Base-by-base conservation (phyloP, 2,797 vertebrate species). In the Phoxinus dragarum region DNA sequence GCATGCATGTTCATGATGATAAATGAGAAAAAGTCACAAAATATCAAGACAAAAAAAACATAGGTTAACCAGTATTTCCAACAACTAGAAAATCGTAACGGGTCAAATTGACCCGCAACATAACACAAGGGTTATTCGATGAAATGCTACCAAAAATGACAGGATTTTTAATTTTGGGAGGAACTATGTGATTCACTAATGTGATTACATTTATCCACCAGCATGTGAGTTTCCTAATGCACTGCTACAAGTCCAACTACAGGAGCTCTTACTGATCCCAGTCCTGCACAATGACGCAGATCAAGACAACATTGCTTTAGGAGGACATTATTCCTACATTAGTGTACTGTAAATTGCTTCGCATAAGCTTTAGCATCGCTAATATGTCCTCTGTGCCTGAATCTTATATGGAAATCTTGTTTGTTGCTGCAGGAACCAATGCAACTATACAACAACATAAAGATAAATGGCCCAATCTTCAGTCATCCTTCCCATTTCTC, bases 391-490 rank as follows among this genome's bases (percentile, higher is more conserved):
- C 38, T 44, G n/a, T 44, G 76, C 38, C 9, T 44, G 40, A 34
- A 10, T 44, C 42, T 31, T 67, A 23, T 80, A 67, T 66, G 17
- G 31, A 66, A 36, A 49, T 49, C 17, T 4, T 34, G n/a, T 11
- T 8, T 64, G 56, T 79, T 44, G 56, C 38, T 64, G 52, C 64
- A 54, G 40, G 61, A 80, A 67, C 34, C 77, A 67, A 80, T 2
- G 9, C 59, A 21, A 34, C 42, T 66, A 23, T 67, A 49, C 78
- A 67, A 80, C 31, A 80, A 67, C 27, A 78, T 19, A 34, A 80
- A 49, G 78, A 80, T 49, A 31, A 67, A 80, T 66, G 59, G 27
- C 59, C 31, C 77, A 64, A 64, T 79, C 56, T 42, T 19, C 14
- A 42, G 56, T 31, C 54, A 8, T 77, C 38, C 76, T 42, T 44